Evolutionary conservation across 2,797 vertebrate species (phyloP).

Genomic region (Eidolon dupreanum): DNA sequence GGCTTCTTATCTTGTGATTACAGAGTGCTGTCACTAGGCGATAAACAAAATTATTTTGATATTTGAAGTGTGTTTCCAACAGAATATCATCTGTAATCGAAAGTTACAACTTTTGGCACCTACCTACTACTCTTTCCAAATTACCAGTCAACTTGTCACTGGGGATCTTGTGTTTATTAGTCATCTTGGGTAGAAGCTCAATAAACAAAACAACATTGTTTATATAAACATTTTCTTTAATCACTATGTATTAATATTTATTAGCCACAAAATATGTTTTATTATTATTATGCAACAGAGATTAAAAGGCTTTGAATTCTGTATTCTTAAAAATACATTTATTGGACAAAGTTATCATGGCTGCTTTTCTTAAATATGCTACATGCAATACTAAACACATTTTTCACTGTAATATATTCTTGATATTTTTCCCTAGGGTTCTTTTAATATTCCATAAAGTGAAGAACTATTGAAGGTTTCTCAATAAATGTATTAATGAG

Average conservation of each 20-base stretch:
- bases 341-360: background rate
- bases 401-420: background rate
- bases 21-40: background rate
- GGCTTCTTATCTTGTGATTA: background rate
- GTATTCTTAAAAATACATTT: background rate
- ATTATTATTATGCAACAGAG: background rate
- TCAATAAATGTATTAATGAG: background rate
- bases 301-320: background rate
- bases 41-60: background rate
- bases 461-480: background rate
- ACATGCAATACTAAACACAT: background rate
- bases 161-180: background rate
- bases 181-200: background rate
- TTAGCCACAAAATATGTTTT: background rate
- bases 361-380: background rate
- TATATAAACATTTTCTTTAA: background rate
- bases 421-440: background rate
- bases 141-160: background rate
- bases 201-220: background rate
- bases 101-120: background rate
- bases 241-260: background rate
- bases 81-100: background rate
- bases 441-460: background rate
- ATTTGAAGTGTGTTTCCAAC: background rate
- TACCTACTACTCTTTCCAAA: background rate